phyloP scores from a whole-genome alignment of 2,113 vertebrate genomes.

The Stigmatopora argus region DNA sequence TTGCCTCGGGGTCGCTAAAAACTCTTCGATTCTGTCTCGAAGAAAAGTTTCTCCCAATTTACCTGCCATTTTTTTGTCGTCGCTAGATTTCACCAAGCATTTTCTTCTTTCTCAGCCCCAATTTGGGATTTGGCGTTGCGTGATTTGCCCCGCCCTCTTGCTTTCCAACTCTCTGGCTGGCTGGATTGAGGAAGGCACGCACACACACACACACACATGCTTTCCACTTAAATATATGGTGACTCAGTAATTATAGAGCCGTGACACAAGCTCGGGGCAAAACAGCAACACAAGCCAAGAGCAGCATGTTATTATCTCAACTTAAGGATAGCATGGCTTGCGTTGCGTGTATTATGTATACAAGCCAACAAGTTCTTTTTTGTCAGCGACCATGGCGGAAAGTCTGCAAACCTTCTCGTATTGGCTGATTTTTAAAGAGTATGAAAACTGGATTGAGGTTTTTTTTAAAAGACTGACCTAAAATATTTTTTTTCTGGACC shows the following conservation, averaged over 20 bases:
- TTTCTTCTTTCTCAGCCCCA: slow-evolving; percentile 1
- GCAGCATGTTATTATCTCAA: slow-evolving; percentile 55
- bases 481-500: too few species aligned
- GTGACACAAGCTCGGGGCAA: slow-evolving; percentile 53
- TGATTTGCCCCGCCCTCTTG: slow-evolving; percentile 25
- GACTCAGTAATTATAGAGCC: slow-evolving; percentile 64
- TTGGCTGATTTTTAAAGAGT: too few species aligned
- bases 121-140: slow-evolving; percentile 17
- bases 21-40: slow-evolving; percentile 33
- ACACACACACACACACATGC: slow-evolving; percentile 15
- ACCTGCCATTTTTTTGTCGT: slow-evolving; percentile 11
- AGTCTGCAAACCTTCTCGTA: too few species aligned
- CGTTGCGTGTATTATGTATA: slow-evolving; percentile 20
- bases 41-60: slow-evolving; percentile 14
- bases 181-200: slow-evolving; percentile 42
- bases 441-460: too few species aligned
- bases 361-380: slow-evolving; percentile 14
- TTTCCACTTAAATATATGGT: slow-evolving; percentile 61
- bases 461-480: too few species aligned
- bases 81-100: slow-evolving; percentile 2
- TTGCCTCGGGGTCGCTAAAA: slow-evolving; percentile 37
- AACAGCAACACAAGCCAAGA: slow-evolving; percentile 49
- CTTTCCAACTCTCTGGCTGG: slow-evolving; percentile 28
- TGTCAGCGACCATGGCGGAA: background rate
- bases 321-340: slow-evolving; percentile 33